Evolutionary conservation across 2,888 invertebrate genomes (phyloP), one percentile per base, ranked within the genome.

Genomic region (Fragum whitleyi): DNA sequence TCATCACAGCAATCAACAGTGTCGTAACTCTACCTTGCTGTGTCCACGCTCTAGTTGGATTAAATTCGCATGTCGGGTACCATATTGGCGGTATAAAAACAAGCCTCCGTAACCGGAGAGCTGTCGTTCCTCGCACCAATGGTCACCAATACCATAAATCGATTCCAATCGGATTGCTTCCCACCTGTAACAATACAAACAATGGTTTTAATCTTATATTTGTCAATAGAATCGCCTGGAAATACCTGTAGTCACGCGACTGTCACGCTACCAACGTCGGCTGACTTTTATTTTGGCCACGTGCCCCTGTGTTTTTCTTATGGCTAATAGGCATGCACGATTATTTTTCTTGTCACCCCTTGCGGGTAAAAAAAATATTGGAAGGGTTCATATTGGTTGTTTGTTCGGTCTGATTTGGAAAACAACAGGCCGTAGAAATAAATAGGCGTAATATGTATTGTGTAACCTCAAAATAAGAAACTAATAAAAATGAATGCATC

Each of bases 121-220:
- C 42, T 42, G 65, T 65, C 5, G 28, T 42, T 65, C 65, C 65
- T 26, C 42, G 65, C 65, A 23, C 36, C 42, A 65, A n/a, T 65
- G 65, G 26, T 42, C 42, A 19, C 14, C 42, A 65, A 39, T 65
- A 19, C 26, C n/a, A 21, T 42, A 21, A 65, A 65, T 65, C 65
- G 42, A 65, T 65, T 65, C 42, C 65, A 65, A 65, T 65, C 65
- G 26, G 65, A n/a, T 42, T 42, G 32, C 21, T 39, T 36, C 65
- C 11, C 65, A 65, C 65, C 65, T 65, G 65, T 39, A 65, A 65
- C 65, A 65, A 65, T 65, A 65, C 42, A 65, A 65, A 65, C 65
- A 65, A 65, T 42, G 65, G 23, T 65, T 65, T 65, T 65, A 65
- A 65, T 65, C 65, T 42, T 65, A 65, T 21, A 42, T 23, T 39